Conservation (phyloP, 2,888 invertebrate genomes). For the Cerceris rybyensis region DNA sequence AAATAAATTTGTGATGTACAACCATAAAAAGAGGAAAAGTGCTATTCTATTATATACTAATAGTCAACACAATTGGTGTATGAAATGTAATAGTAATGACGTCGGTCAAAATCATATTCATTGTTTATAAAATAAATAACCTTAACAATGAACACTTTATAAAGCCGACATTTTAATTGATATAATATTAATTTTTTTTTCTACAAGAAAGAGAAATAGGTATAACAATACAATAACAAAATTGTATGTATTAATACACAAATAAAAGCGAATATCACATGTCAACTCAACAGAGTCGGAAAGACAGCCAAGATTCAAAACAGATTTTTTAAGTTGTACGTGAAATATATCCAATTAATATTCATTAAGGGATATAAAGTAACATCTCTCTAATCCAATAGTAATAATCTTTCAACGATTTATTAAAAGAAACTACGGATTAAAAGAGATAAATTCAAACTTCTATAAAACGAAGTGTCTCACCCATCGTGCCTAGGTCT, state of each 20-base stretch:
- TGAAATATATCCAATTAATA: conserved; percentile 46
- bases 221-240: background rate
- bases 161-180: background rate
- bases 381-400: conserved; percentile 12
- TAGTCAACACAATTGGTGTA: background rate
- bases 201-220: background rate
- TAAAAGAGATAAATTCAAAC: conserved; percentile 66
- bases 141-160: too few relatives aligned
- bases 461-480: conserved; percentile 60
- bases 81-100: background rate
- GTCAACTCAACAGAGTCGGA: background rate
- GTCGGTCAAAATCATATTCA: too few relatives aligned
- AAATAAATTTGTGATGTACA: conserved; percentile 63
- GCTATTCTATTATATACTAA: background rate
- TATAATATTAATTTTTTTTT: background rate
- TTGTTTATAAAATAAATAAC: too few relatives aligned
- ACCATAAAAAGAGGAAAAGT: background rate
- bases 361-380: conserved; percentile 26
- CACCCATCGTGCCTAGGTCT: conserved; percentile 74
- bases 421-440: conserved; percentile 56
- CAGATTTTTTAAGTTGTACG: background rate
- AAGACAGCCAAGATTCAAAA: background rate
- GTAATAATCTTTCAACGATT: conserved; percentile 22
- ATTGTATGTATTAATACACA: background rate
- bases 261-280: conserved; percentile 15